Conservation (phyloP, 2,797 vertebrate genomes). For the Botia kubotai region DNA sequence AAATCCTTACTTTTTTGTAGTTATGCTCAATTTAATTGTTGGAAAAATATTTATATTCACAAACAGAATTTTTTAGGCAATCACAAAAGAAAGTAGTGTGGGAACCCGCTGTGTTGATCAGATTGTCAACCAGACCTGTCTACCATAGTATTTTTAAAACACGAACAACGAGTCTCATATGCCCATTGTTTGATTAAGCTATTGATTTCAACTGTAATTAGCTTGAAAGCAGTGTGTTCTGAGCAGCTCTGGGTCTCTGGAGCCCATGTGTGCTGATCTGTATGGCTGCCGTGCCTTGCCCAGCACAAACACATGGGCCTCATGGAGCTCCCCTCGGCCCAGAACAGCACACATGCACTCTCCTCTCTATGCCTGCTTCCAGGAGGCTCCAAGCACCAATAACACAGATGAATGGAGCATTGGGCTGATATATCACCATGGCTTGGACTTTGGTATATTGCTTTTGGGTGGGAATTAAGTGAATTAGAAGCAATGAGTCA, state of each 20-base stretch:
- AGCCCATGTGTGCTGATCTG: slow-evolving; percentile 39
- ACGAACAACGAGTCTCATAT: not conserved
- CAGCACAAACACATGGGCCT: slow-evolving; percentile 33
- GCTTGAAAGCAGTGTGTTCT: slow-evolving; percentile 4
- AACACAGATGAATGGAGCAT: not conserved
- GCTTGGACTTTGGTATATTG: not conserved
- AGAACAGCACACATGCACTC: not conserved
- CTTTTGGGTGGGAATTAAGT: not conserved
- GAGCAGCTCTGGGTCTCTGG: not conserved
- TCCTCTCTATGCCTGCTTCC: not conserved
- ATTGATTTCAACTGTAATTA: slow-evolving; percentile 14
- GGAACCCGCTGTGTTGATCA: not conserved
- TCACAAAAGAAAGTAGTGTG: not conserved
- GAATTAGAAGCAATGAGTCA: slow-evolving; percentile 12
- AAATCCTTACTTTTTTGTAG: no score
- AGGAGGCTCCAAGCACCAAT: not conserved
- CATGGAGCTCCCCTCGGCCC: slow-evolving; percentile 11
- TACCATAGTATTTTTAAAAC: not conserved
- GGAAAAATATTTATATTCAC: no score
- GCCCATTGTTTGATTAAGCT: not conserved
- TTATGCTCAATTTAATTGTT: no score
- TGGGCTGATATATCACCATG: not conserved
- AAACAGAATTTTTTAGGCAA: not conserved
- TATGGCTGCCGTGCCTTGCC: not conserved
- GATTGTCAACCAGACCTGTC: not conserved